Base-by-base conservation (phyloP, 2,888 invertebrate genomes). In the Abscondita cerata region DNA sequence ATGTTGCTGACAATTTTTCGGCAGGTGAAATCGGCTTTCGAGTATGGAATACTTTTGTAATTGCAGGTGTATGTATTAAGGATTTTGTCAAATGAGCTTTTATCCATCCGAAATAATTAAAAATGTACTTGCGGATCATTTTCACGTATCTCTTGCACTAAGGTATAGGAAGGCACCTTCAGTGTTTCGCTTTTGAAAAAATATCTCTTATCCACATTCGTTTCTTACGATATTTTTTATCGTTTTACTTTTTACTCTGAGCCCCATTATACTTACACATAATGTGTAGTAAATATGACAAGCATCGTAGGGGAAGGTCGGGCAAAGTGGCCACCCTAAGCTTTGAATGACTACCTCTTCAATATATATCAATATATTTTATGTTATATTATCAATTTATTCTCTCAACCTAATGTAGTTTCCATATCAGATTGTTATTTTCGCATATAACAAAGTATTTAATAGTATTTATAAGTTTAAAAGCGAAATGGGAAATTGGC, bases 71-170 rank as follows among this genome's bases (percentile, higher is more conserved):
- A n/a, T 36, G 12, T 12, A 36, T 36, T 36, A 9, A 31, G 31
- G 31, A 31, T 31, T 31, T 31, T 9, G 9, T 31, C 31, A 31
- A 31, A 31, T 31, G 31, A 31, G 5, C 9, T 31, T 31, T 31
- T 31, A 31, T 31, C 31, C 31, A 31, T 31, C 5, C 6, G 31
- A 31, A 31, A 9, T 31, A 31, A 31, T 31, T 31, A 31, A 36
- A 36, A 36, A 9, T 36, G 36, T 36, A 36, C 12, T 36, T 36
- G 36, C n/a, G 11, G 4, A 12, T 36, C 36, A 36, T 36, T 36
- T 36, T 36, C 4, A 36, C 36, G 36, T n/a, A 36, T 36, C 36
- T 36, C 36, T 36, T 36, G 36, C 36, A 36, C 36, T 12, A 36
- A 36, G 11, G 11, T 36, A 36, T 2, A 36, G 36, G 9, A 36